A percentile compares a stretch with the other conserved stretches of the same genome.
Evolutionary conservation across 2,113 vertebrate genomes (phyloP).

Genomic region (Callopanchax toddi): DNA sequence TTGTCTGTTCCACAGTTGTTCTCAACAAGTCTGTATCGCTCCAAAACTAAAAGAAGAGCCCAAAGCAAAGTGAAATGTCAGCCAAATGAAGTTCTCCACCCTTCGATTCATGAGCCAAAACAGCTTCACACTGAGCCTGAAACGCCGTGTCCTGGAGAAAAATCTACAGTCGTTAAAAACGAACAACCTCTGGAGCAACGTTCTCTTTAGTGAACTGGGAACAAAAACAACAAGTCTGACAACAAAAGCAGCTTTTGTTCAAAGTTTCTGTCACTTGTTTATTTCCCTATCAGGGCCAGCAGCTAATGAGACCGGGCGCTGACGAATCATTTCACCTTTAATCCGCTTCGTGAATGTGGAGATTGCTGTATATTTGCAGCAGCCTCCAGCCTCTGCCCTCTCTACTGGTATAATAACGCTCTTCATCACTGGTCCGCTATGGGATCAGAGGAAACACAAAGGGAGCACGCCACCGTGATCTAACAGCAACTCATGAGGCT

Average conservation of each 20-base stretch:
- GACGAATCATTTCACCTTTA: constrained; percentile 44
- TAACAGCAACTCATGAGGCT: constrained; percentile 36
- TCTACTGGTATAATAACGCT: constrained; percentile 40
- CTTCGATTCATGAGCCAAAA: constrained; percentile 57
- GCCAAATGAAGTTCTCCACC: constrained; percentile 17
- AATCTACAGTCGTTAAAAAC: constrained; percentile 43
- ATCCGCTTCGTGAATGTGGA: constrained; percentile 44
- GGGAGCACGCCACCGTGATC: constrained; percentile 27
- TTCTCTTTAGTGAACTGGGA: constrained; percentile 1
- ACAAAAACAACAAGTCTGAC: constrained; percentile 26
- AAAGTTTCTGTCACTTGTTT: no score
- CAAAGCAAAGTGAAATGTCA: constrained; percentile 19
- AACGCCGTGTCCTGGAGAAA: constrained; percentile 26
- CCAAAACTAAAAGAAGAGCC: constrained; percentile 36
- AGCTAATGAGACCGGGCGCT: constrained; percentile 31
- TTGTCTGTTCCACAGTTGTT: constrained; percentile 25
- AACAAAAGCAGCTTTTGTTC: constrained; percentile 25
- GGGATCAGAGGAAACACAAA: background rate
- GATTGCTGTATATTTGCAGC: constrained; percentile 46
- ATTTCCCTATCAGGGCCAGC: constrained; percentile 4
- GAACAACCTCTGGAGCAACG: constrained; percentile 32
- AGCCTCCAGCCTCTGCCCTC: constrained; percentile 27
- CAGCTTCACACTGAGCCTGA: constrained; percentile 21
- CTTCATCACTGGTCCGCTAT: constrained; percentile 56
- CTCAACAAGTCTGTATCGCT: constrained; percentile 13